Conservation (phyloP, 2,797 vertebrate genomes). For the Sebastes jordani region DNA sequence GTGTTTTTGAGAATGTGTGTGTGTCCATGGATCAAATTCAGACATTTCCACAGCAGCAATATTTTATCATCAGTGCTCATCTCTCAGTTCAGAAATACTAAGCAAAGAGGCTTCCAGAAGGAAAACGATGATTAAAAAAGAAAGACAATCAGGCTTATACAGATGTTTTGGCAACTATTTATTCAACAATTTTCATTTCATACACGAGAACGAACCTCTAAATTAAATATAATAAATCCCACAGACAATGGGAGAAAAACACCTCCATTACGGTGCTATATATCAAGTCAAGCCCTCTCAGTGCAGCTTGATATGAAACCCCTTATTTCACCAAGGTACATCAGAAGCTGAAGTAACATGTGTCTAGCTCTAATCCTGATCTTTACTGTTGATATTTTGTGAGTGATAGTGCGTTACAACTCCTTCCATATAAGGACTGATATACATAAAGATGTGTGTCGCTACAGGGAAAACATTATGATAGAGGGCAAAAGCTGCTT, state of each 20-base stretch:
- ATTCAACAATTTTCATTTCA: constrained; percentile 80
- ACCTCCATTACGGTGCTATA: constrained; percentile 56
- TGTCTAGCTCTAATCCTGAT: constrained; percentile 53
- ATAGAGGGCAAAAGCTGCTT: constrained; percentile 42
- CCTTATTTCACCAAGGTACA: constrained; percentile 58
- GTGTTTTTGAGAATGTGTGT: constrained; percentile 2
- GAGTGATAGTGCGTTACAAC: constrained; percentile 35
- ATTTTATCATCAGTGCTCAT: constrained; percentile 26
- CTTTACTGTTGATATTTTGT: constrained; percentile 48
- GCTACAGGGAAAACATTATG: constrained; percentile 45
- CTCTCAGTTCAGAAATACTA: constrained; percentile 6
- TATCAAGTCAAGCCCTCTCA: constrained; percentile 60
- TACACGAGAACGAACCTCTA: constrained; percentile 79
- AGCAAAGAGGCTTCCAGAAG: constrained; percentile 6
- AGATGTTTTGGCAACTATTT: constrained; percentile 78
- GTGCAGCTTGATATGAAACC: constrained; percentile 64
- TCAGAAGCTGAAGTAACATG: constrained; percentile 56
- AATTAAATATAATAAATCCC: constrained; percentile 75
- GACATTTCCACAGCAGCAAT: constrained; percentile 10
- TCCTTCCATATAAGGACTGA: constrained; percentile 39
- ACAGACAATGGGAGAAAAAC: constrained; percentile 63
- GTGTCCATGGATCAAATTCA: constrained; percentile 1
- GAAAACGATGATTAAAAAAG: constrained; percentile 21
- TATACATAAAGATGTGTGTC: constrained; percentile 42
- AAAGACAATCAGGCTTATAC: constrained; percentile 47